A percentile compares a stretch with the other conserved stretches of the same genome.
Evolutionary conservation across 2,113 vertebrate genomes (phyloP).

Genomic region (Podiceps cristatus): DNA sequence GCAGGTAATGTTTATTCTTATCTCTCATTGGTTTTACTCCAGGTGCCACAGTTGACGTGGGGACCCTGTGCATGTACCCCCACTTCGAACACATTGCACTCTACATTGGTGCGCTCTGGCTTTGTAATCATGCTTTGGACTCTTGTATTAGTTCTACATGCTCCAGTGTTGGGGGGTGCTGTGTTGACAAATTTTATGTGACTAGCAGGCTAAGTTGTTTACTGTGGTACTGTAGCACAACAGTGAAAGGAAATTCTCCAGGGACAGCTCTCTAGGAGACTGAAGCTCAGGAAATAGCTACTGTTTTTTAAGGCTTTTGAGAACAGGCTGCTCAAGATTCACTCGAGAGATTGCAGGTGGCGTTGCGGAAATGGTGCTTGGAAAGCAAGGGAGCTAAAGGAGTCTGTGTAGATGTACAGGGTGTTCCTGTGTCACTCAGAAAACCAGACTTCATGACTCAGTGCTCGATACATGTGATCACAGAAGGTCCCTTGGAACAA

Average conservation of each 20-base stretch:
- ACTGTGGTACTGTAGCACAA: not conserved
- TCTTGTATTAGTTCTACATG: not conserved
- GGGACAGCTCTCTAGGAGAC: not conserved
- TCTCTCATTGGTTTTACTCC: not conserved
- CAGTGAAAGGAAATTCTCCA: not conserved
- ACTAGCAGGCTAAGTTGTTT: not conserved
- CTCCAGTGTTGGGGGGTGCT: not conserved
- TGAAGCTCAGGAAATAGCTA: not conserved
- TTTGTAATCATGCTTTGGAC: not conserved
- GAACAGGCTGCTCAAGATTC: not conserved
- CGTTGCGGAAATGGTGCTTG: not conserved
- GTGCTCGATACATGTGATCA: not conserved
- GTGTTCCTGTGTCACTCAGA: not conserved
- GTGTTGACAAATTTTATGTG: not conserved
- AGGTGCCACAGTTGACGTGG: not conserved
- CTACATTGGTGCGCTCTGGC: not conserved
- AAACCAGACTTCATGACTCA: not conserved
- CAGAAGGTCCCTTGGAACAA: not conserved
- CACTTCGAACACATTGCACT: not conserved
- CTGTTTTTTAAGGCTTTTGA: not conserved
- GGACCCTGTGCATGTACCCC: not conserved
- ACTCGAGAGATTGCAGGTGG: constrained; percentile 2
- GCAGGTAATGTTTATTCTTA: not conserved
- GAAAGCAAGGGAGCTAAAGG: not conserved
- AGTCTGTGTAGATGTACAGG: not conserved